Conservation (phyloP, 2,888 invertebrate genomes). For the Melieria omissa region DNA sequence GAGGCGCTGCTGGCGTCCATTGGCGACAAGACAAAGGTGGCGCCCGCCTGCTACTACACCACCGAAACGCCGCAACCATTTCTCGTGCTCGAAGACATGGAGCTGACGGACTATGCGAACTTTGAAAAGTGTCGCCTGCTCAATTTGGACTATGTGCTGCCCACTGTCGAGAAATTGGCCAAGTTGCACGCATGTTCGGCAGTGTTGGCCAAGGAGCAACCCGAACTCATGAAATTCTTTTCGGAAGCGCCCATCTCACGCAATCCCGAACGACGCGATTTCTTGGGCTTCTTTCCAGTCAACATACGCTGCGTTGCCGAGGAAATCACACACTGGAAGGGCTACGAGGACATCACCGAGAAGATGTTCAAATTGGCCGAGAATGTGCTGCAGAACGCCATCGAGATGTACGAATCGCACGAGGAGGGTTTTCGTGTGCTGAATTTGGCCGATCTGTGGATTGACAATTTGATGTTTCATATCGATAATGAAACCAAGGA, state of each 20-base stretch:
- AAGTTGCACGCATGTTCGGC: constrained; percentile 71
- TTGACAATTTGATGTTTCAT: constrained; percentile 64
- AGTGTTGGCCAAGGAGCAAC: constrained; percentile 55
- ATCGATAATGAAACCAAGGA: constrained; percentile 59
- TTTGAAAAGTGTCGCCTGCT: constrained; percentile 69
- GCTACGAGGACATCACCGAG: constrained; percentile 62
- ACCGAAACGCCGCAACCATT: constrained; percentile 64
- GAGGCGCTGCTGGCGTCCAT: constrained; percentile 58
- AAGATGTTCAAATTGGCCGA: constrained; percentile 63
- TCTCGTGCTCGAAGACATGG: constrained; percentile 70
- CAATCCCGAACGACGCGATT: constrained; percentile 63
- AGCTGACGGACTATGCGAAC: constrained; percentile 69
- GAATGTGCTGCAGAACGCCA: constrained; percentile 58
- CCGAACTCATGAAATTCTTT: constrained; percentile 60
- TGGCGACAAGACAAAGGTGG: constrained; percentile 60
- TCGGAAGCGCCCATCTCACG: constrained; percentile 61
- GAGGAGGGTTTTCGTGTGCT: constrained; percentile 59
- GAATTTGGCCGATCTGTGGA: constrained; percentile 64
- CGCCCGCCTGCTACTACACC: constrained; percentile 63
- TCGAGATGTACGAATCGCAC: constrained; percentile 58
- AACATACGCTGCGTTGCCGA: constrained; percentile 63
- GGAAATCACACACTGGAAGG: constrained; percentile 62
- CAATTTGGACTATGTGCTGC: constrained; percentile 69
- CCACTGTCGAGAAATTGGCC: constrained; percentile 69
- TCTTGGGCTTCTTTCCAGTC: constrained; percentile 62